Conservation (phyloP, 2,888 invertebrate species). For the Drosophila emarginata region DNA sequence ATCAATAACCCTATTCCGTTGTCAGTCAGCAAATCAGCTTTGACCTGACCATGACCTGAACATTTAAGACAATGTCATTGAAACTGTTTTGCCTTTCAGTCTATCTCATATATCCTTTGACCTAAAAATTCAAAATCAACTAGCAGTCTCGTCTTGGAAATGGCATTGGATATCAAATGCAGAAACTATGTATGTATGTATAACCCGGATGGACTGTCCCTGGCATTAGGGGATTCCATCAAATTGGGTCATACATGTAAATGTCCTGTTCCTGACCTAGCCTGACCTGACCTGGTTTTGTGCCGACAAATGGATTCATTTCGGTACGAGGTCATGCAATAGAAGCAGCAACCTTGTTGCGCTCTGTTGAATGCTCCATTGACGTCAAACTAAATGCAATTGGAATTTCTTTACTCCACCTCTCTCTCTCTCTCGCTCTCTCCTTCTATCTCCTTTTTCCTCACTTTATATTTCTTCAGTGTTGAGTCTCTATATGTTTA, state of each 20-base stretch:
- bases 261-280: slow-evolving; percentile 31
- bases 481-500: too few relatives aligned
- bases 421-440: neutral
- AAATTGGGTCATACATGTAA: slow-evolving; percentile 43
- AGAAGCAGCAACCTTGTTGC: neutral
- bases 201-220: slow-evolving; percentile 33
- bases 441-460: slow-evolving; percentile 1
- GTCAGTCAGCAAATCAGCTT: neutral
- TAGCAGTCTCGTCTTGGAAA: neutral
- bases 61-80: neutral
- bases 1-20: neutral
- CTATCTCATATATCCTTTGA: neutral
- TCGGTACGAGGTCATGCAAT: slow-evolving; percentile 36
- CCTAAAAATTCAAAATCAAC: neutral
- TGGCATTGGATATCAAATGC: slow-evolving; percentile 9
- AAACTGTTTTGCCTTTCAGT: neutral
- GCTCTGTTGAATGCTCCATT: slow-evolving; percentile 16
- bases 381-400: slow-evolving; percentile 34
- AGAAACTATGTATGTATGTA: slow-evolving; percentile 23
- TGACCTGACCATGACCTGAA: slow-evolving; percentile 4
- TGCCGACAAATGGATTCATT: neutral
- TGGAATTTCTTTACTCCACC: slow-evolving; percentile 1
- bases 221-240: slow-evolving; percentile 28
- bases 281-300: slow-evolving; percentile 40
- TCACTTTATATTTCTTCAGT: slow-evolving; percentile 11